phyloP scores from a whole-genome alignment of 2,888 invertebrate species.

The Junonia oenone region DNA sequence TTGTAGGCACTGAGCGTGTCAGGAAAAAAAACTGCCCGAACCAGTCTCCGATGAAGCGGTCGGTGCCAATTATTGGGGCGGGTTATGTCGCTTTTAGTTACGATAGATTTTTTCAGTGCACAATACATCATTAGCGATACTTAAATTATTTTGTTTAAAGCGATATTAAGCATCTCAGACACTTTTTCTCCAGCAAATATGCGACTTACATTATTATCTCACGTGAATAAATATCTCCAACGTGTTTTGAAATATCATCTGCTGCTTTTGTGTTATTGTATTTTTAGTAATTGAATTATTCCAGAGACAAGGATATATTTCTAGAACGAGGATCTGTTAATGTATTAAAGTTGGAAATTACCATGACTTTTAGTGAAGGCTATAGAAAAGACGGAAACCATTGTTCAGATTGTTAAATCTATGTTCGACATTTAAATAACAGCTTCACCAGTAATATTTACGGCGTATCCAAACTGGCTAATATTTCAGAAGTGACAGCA shows the following conservation, averaged over 20 bases:
- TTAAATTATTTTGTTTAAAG: neutral
- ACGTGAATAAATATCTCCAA: neutral
- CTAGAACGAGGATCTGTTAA: neutral
- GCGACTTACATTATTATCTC: neutral
- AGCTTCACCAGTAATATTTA: slow-evolving; percentile 5
- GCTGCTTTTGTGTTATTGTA: neutral
- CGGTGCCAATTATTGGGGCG: slow-evolving; percentile 60
- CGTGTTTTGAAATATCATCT: neutral
- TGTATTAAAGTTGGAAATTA: neutral
- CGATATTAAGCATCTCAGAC: neutral
- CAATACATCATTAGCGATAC: slow-evolving; percentile 11
- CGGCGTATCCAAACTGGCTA: slow-evolving; percentile 14
- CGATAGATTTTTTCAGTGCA: slow-evolving; percentile 9
- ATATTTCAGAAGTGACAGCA: slow-evolving; percentile 30
- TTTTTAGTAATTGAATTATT: neutral
- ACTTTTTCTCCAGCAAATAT: neutral
- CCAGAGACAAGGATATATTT: neutral
- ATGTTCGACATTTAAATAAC: neutral
- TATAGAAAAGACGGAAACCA: neutral
- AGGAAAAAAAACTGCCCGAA: slow-evolving; percentile 12
- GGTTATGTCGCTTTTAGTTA: slow-evolving; percentile 25
- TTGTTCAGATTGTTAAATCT: neutral
- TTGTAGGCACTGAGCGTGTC: slow-evolving; percentile 18
- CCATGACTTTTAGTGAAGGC: neutral
- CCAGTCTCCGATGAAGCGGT: slow-evolving; percentile 37